Conservation (phyloP, 2,797 vertebrate genomes). For the Hyperoplus lanceolatus region DNA sequence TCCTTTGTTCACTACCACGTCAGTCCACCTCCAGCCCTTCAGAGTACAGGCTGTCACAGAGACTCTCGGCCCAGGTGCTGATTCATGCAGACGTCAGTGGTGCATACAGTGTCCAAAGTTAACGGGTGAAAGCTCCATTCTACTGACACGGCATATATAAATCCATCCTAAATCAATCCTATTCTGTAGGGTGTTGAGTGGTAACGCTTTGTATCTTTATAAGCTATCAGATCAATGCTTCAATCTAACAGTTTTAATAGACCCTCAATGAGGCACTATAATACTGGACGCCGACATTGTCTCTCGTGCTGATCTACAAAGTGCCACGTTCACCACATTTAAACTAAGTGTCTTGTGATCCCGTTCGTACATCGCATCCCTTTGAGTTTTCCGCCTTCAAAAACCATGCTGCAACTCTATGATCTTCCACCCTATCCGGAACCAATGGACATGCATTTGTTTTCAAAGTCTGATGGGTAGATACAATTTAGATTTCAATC, state of each 20-base stretch:
- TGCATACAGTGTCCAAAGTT: not conserved
- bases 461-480: not conserved
- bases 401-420: slow-evolving; percentile 4
- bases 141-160: not conserved
- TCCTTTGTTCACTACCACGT: not conserved
- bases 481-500: not conserved
- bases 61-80: not conserved
- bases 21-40: not conserved
- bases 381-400: slow-evolving; percentile 51
- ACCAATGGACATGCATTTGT: not conserved
- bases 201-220: slow-evolving; percentile 3
- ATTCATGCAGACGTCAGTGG: slow-evolving; percentile 1
- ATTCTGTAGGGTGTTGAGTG: not conserved
- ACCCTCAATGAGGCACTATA: not conserved
- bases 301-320: slow-evolving; percentile 44
- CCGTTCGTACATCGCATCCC: slow-evolving; percentile 12
- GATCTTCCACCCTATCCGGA: not conserved
- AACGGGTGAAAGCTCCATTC: slow-evolving; percentile 2
- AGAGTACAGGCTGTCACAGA: not conserved
- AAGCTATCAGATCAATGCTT: slow-evolving; percentile 22
- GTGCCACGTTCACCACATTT: slow-evolving; percentile 16
- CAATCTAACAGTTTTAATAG: slow-evolving; percentile 35
- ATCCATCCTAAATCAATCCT: not conserved
- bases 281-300: not conserved
- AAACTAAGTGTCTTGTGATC: slow-evolving; percentile 40